A percentile compares a stretch with the other conserved stretches of the same genome.
phyloP scores from a whole-genome alignment of 2,797 vertebrate species.

The Alfaro cultratus region DNA sequence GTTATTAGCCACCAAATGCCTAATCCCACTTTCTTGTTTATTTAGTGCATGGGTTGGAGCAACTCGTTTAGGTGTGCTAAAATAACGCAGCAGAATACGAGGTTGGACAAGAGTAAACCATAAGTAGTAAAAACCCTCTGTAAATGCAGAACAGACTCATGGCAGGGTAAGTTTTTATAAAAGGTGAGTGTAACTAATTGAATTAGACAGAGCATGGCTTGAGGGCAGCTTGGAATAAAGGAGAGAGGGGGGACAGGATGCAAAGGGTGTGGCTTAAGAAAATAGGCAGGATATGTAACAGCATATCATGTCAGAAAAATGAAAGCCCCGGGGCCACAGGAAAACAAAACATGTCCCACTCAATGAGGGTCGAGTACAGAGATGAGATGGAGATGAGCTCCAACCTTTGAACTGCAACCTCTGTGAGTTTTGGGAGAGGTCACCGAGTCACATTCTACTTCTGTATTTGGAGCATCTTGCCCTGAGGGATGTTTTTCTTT shows the following conservation, averaged over 20 bases:
- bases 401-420: constrained; percentile 63
- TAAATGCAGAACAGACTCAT: constrained; percentile 32
- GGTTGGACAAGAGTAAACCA: constrained; percentile 24
- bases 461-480: constrained; percentile 41
- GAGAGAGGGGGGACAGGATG: constrained; percentile 44
- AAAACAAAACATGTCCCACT: constrained; percentile 63
- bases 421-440: constrained; percentile 52
- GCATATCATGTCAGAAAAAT: constrained; percentile 67
- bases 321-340: constrained; percentile 58
- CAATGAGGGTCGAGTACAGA: constrained; percentile 54
- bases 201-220: constrained; percentile 62
- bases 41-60: constrained; percentile 4
- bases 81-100: constrained; percentile 49
- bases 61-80: constrained; percentile 42
- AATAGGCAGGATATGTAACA: constrained; percentile 61
- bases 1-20: constrained; percentile 32
- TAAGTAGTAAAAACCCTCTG: constrained; percentile 18
- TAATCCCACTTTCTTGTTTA: background rate
- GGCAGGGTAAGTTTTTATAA: constrained; percentile 29
- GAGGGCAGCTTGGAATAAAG: constrained; percentile 40
- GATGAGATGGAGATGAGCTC: constrained; percentile 64
- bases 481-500: constrained; percentile 36
- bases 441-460: constrained; percentile 45
- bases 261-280: constrained; percentile 31
- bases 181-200: constrained; percentile 62